Base-by-base conservation (phyloP, 2,888 invertebrate genomes). In the Nasonovia ribisnigri region DNA sequence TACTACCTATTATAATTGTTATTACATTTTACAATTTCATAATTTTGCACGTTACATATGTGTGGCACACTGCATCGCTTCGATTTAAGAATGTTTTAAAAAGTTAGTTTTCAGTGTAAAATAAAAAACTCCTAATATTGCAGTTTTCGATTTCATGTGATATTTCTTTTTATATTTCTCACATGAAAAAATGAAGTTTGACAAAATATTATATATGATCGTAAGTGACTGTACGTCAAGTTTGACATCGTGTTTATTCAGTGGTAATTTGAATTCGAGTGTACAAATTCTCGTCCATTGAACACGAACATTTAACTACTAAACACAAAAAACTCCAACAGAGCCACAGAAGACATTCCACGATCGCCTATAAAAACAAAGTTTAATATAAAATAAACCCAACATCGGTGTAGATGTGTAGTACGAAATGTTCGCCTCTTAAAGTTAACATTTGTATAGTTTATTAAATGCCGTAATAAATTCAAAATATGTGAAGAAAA, bases 231-330 rank as follows among this genome's bases (percentile, higher is more conserved):
- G 67, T 67, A 42, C 11, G 10, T 11, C 26, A 54, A 54, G 51
- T 88, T 42, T 42, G 42, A 88, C 54, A 36, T 54, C 54, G 51
- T 26, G 54, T 57, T 54, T 88, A 42, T 57, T 88, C 57, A 57
- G 29, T 88, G 42, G 43, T 88, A 88, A 88, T 57, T 88, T 13
- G 4, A 89, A 67, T 90, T 67, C 46, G 46, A 67, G 11, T 67
- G 46, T n/a, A 48, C 20, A 5, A 90, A 67, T 67, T 90, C 46
- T 54, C 67, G 24, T 20, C n/a, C 36, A 24, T 13, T 90, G 5
- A 67, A 67, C 46, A 46, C 1, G 36, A 43, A 89, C 60, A 88
- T 88, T 54, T 36, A 88, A 88, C 36, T 60, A 60, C 29, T 3
- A 60, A 88, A 57, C 42, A 57, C 26, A 88, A 54, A 89, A 67